These are phyloP conservation scores for zebrafish (Danio rerio) DNA, from an alignment of 2,113 vertebrate species.

Conservation along the genomic window GRCz12tu NC_133200.1:35817501-35818000, in stretches of 20 bases:
- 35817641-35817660: constrained; percentile 55
- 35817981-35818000: constrained; percentile 73
- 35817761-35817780: constrained; percentile 9
- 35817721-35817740: constrained; percentile 46
- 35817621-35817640: constrained; percentile 49
- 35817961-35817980: constrained; percentile 63
- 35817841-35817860: constrained; percentile 49
- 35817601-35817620: constrained; percentile 31
- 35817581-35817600: constrained; percentile 1
- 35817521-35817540: constrained; percentile 33
- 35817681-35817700: constrained; percentile 63
- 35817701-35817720: constrained; percentile 75
- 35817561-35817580: constrained; percentile 30
- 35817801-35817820: constrained; percentile 1
- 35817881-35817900: constrained; percentile 60
- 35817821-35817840: constrained; percentile 22
- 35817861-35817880: constrained; percentile 69
- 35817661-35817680: constrained; percentile 72
- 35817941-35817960: constrained; percentile 58
- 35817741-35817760: constrained; percentile 38
- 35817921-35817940: constrained; percentile 60
- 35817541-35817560: constrained; percentile 18
- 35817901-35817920: constrained; percentile 58
- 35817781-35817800: constrained; percentile 33
- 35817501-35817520: neutral